A percentile compares a stretch with the other conserved stretches of the same genome.
Conservation (phyloP, 2,113 vertebrate genomes). For the Lampris megalopsis region DNA sequence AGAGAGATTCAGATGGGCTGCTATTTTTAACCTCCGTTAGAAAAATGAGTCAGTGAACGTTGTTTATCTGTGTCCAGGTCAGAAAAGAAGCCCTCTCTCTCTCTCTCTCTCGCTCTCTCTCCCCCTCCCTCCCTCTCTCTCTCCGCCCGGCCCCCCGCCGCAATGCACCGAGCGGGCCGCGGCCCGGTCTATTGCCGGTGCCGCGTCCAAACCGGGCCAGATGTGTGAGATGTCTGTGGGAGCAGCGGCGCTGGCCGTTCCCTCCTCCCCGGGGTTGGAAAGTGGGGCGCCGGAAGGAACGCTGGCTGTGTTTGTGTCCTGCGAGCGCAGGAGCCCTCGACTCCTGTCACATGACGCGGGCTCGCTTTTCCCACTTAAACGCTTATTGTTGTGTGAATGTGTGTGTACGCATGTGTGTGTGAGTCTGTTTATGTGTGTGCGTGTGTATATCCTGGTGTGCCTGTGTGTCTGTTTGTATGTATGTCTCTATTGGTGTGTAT, state of each 20-base stretch:
- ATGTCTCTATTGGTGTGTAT: too few species aligned
- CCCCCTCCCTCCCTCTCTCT: not conserved
- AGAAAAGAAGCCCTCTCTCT: constrained; percentile 46
- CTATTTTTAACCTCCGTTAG: constrained; percentile 58
- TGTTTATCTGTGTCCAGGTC: constrained; percentile 61
- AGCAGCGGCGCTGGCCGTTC: constrained; percentile 24
- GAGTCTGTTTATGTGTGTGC: constrained; percentile 9
- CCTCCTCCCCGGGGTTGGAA: constrained; percentile 21
- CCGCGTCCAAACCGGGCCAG: constrained; percentile 65
- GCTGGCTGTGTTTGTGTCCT: constrained; percentile 29
- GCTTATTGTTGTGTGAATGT: not conserved
- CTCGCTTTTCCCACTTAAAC: not conserved
- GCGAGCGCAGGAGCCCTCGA: not conserved
- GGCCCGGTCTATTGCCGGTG: constrained; percentile 68
- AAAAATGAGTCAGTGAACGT: constrained; percentile 54
- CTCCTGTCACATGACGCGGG: not conserved
- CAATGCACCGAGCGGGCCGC: constrained; percentile 36
- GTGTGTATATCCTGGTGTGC: too few species aligned
- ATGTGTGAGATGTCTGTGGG: constrained; percentile 75
- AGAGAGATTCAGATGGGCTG: constrained; percentile 24
- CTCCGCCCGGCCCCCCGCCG: not conserved
- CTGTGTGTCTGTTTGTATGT: too few species aligned
- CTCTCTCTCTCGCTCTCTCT: constrained; percentile 26
- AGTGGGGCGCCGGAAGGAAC: constrained; percentile 19
- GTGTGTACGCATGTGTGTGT: not conserved